A percentile compares a stretch with the other conserved stretches of the same genome.
These are phyloP conservation scores for Leuciscus waleckii DNA, from an alignment of 2,797 vertebrate species.

Conservation along the genomic window DNA sequence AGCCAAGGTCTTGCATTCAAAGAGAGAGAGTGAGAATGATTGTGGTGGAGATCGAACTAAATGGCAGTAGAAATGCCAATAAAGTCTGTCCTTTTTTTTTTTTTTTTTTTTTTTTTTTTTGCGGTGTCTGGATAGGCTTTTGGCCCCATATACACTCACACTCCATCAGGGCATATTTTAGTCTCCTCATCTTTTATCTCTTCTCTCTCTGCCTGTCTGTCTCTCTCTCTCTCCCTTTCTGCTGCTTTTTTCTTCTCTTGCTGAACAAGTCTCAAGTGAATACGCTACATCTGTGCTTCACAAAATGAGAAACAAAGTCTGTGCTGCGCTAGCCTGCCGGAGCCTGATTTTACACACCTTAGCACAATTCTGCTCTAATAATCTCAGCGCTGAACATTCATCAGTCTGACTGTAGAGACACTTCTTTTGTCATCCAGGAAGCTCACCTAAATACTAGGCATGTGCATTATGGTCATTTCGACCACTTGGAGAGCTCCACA, in stretches of 20 bases:
- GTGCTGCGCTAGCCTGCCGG: constrained; percentile 10
- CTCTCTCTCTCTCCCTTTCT: background rate
- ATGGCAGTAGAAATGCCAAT: constrained; percentile 32
- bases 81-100: constrained; percentile 25
- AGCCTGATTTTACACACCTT: constrained; percentile 44
- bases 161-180: constrained; percentile 45
- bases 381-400: constrained; percentile 37
- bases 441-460: background rate
- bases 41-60: constrained; percentile 48
- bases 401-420: constrained; percentile 37
- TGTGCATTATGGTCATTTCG: constrained; percentile 11
- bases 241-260: constrained; percentile 21
- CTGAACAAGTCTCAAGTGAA: constrained; percentile 47
- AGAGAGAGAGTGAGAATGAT: constrained; percentile 49
- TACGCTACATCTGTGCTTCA: constrained; percentile 51
- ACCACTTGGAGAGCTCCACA: background rate
- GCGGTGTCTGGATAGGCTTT: constrained; percentile 20
- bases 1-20: constrained; percentile 56
- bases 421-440: constrained; percentile 14
- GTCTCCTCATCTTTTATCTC: constrained; percentile 37
- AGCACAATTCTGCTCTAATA: constrained; percentile 50
- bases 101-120: background rate
- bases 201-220: constrained; percentile 25
- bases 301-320: constrained; percentile 44
- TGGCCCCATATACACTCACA: constrained; percentile 5